Evolutionary conservation across 2,888 invertebrate species (phyloP).

Genomic region (Plusia festucae): DNA sequence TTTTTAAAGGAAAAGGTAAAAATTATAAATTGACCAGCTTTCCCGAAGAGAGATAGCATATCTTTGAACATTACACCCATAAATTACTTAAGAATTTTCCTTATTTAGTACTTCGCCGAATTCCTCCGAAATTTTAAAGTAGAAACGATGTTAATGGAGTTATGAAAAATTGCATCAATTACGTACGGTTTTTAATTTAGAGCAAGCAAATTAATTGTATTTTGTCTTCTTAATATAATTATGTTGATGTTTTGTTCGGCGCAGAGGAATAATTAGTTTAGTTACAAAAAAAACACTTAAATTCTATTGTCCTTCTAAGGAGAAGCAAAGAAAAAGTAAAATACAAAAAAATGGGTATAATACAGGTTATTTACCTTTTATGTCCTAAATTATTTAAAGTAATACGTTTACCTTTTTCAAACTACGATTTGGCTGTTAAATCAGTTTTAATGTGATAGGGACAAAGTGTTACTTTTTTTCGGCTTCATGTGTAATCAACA

Average conservation of each 20-base stretch:
- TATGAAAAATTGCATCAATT: slow-evolving; percentile 44
- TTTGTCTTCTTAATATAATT: slow-evolving; percentile 8
- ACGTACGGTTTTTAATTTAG: slow-evolving; percentile 33
- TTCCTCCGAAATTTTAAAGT: slow-evolving; percentile 22
- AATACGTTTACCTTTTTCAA: no score
- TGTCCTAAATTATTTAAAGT: slow-evolving; percentile 2
- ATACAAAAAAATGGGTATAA: no score
- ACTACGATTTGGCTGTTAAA: no score
- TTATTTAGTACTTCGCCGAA: slow-evolving; percentile 30
- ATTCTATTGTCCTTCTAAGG: no score
- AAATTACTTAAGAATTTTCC: slow-evolving; percentile 28
- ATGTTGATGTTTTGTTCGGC: background rate
- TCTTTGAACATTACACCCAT: slow-evolving; percentile 22
- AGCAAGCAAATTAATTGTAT: slow-evolving; percentile 21
- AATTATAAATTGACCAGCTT: slow-evolving; percentile 8
- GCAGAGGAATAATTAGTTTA: background rate
- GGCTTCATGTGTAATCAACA: slow-evolving; percentile 51
- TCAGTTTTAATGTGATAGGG: no score
- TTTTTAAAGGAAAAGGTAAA: background rate
- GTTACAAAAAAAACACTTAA: background rate
- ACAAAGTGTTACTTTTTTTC: no score
- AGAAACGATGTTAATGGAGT: slow-evolving; percentile 30
- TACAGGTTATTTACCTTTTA: no score
- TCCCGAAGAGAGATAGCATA: slow-evolving; percentile 10
- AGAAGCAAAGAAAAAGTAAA: no score